Conservation (phyloP, 1,140 invertebrate species). For the Eueides isabella region DNA sequence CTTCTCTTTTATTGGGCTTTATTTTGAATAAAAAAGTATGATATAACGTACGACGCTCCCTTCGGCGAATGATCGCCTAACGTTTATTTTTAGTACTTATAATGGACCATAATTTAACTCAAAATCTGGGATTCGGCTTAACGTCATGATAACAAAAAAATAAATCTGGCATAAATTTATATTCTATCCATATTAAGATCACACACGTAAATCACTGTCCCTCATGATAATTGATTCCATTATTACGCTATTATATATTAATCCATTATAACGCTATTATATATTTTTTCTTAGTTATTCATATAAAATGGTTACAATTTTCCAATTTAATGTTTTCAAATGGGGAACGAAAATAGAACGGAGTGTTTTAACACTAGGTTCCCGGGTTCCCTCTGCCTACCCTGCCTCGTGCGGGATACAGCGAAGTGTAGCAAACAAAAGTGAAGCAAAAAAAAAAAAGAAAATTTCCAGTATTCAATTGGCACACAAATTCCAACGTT, state of each 20-base stretch:
- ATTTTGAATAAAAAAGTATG: background rate
- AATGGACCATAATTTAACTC: constrained; percentile 34
- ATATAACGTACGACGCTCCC: background rate
- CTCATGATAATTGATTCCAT: background rate
- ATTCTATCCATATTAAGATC: constrained; percentile 27
- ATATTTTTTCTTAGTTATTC: background rate
- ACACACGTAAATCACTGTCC: constrained; percentile 14
- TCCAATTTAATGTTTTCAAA: no score
- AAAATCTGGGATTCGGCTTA: constrained; percentile 16
- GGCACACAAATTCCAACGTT: no score
- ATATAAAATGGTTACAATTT: background rate
- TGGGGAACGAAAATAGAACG: no score
- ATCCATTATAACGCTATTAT: background rate
- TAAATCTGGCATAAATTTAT: constrained; percentile 21
- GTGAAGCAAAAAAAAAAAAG: no score
- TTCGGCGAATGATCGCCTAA: constrained; percentile 21
- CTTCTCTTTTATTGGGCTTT: background rate
- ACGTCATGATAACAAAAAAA: constrained; percentile 26
- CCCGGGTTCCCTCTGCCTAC: no score
- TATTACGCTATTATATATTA: background rate
- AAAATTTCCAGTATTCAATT: no score
- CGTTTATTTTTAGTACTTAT: constrained; percentile 31
- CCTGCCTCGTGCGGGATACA: no score
- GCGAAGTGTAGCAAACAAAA: no score
- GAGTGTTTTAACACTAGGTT: no score